Percentiles rank a stretch among this genome's conserved stretches.
Evolutionary conservation across 30 jellyfish, hydroid and myxozoan species (phyloP).

Genomic region (Aurelia sp.): DNA sequence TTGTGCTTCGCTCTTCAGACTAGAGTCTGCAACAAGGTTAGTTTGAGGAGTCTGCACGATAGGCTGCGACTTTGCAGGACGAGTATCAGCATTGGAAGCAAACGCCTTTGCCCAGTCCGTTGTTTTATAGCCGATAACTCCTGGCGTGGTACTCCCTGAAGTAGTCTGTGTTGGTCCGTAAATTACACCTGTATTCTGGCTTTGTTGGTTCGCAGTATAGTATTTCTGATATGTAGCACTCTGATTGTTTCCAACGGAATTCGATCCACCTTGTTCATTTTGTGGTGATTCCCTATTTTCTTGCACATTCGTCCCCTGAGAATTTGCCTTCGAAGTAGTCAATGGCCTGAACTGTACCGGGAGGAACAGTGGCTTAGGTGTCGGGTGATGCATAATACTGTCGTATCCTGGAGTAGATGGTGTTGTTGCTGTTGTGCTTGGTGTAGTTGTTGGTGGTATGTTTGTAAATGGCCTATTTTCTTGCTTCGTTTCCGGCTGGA

Average conservation of each 20-base stretch:
- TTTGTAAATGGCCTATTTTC: too few species aligned
- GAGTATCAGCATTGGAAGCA: background rate
- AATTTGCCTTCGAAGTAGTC: conserved; percentile 14
- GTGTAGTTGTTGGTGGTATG: background rate
- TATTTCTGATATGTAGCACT: background rate
- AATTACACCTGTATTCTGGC: background rate
- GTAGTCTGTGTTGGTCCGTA: background rate
- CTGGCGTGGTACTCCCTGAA: conserved; percentile 25
- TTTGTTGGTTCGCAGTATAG: background rate
- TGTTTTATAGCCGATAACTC: conserved; percentile 39
- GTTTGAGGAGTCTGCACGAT: background rate
- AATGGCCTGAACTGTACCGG: background rate
- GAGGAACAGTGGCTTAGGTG: conserved; percentile 54
- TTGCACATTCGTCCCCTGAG: background rate
- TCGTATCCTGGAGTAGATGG: background rate
- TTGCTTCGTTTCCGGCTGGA: too few species aligned
- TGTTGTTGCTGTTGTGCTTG: conserved; percentile 30
- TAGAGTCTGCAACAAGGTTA: too few species aligned
- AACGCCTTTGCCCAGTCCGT: conserved; percentile 61
- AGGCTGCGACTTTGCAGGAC: background rate
- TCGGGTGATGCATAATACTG: conserved; percentile 30
- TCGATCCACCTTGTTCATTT: background rate
- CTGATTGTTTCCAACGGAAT: background rate
- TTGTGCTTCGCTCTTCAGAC: background rate
- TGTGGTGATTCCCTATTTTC: background rate